These are phyloP conservation scores for Amniataba percoides DNA, from an alignment of 2,797 vertebrate genomes.

Conservation along the genomic window DNA sequence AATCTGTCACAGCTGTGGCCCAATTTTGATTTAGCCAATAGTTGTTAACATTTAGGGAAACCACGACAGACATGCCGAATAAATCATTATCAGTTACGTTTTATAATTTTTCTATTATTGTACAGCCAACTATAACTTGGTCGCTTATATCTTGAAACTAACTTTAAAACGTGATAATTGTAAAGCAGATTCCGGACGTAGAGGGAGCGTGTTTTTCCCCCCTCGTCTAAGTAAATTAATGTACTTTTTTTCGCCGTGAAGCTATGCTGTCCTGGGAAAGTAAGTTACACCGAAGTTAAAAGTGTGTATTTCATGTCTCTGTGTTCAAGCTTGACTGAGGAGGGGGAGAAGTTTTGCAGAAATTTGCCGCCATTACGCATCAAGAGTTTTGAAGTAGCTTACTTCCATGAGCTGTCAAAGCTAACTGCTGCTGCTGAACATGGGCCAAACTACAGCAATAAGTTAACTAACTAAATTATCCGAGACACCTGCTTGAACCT, in stretches of 20 bases:
- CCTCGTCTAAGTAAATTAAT: not conserved
- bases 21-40: not conserved
- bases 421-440: not conserved
- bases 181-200: not conserved
- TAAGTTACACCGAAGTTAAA: not conserved
- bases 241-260: not conserved
- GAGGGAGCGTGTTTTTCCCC: not conserved
- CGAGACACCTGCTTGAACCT: no score
- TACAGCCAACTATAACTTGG: not conserved
- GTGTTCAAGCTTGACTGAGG: not conserved
- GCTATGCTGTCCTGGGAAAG: not conserved
- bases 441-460: not conserved
- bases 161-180: not conserved
- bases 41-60: not conserved
- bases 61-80: not conserved
- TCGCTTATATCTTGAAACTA: not conserved
- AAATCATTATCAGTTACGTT: not conserved
- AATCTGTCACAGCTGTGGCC: not conserved
- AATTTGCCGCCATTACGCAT: not conserved
- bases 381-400: not conserved
- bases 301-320: not conserved
- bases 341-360: not conserved
- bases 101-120: not conserved
- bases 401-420: not conserved
- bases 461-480: no score